phyloP scores from a whole-genome alignment of 2,797 vertebrate species.

The Alcedo atthis region DNA sequence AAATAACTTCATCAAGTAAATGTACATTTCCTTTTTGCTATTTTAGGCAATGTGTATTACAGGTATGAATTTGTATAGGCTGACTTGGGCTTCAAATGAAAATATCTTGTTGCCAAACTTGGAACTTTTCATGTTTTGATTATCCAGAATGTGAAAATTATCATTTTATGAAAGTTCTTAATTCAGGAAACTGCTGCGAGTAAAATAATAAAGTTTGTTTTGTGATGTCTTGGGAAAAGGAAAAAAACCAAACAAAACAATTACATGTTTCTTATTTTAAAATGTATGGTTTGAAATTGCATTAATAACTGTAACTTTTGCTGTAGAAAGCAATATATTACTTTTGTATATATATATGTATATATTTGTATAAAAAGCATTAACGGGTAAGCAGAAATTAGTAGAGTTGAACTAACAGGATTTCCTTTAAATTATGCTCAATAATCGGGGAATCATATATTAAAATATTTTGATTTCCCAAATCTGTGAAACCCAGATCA shows the following conservation, averaged over 20 bases:
- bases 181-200: neutral
- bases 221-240: neutral
- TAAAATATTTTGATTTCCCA: neutral
- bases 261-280: neutral
- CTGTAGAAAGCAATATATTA: neutral
- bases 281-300: neutral
- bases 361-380: neutral
- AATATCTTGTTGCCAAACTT: neutral
- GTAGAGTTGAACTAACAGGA: neutral
- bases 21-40: neutral
- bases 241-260: neutral
- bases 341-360: neutral
- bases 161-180: neutral
- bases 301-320: neutral
- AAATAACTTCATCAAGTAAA: neutral
- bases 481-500: neutral
- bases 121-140: neutral
- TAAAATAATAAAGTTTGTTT: neutral
- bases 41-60: neutral
- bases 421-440: neutral
- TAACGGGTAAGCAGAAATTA: neutral
- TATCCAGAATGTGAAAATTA: constrained; percentile 4
- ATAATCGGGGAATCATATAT: neutral
- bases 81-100: neutral
- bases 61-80: constrained; percentile 8